Conservation (phyloP, 2,797 vertebrate species). For the Macrochelys suwanniensis region DNA sequence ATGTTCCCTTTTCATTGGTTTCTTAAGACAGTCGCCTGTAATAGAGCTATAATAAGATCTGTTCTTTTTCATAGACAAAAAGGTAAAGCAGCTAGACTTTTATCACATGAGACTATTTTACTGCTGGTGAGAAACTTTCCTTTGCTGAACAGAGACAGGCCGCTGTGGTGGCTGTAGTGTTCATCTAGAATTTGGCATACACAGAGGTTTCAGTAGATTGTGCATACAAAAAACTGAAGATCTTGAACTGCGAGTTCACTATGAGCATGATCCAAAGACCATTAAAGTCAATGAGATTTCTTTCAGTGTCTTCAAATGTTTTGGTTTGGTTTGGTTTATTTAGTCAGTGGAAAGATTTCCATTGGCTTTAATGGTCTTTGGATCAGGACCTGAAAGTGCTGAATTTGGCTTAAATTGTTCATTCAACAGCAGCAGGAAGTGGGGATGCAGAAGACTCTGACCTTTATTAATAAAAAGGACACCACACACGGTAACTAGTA, state of each 20-base stretch:
- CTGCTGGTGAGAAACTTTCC: background rate
- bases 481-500: background rate
- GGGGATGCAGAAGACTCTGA: background rate
- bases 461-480: background rate
- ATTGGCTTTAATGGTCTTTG: background rate
- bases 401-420: background rate
- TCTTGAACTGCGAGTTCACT: background rate
- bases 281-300: background rate
- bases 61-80: slow-evolving; percentile 61
- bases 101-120: background rate
- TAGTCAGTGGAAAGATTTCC: background rate
- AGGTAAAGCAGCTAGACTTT: slow-evolving; percentile 27
- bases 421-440: background rate
- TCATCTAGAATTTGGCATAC: background rate
- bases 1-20: slow-evolving; percentile 6
- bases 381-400: background rate
- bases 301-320: background rate
- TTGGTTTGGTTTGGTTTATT: background rate
- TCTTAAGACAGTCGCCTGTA: slow-evolving; percentile 5
- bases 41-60: slow-evolving; percentile 14
- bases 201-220: background rate
- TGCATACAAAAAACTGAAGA: background rate
- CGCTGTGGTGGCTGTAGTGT: background rate
- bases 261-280: background rate
- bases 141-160: background rate